Base-by-base conservation (phyloP, 2,888 invertebrate species). In the Megaustenia siamemsis region DNA sequence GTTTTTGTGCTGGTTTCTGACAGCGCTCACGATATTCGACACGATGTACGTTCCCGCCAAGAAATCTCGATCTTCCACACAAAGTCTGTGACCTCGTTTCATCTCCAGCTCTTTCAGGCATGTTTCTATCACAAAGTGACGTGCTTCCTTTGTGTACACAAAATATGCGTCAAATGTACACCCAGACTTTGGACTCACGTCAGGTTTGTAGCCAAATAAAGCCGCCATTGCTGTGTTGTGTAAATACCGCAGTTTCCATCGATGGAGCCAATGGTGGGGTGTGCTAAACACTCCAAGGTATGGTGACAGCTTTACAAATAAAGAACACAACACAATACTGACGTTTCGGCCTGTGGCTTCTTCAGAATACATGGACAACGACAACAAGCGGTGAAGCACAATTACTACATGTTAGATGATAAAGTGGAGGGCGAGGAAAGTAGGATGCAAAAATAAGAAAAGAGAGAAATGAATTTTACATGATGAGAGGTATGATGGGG, bases 91-190 rank as follows among this genome's bases (percentile, higher is more conserved):
- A 2, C 81, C 81, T 45, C 66, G n/a, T 21, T 76, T 73, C 21
- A 40, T n/a, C 69, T 85, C 84, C 40, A 85, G 76, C 28, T 75
- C 66, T 28, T 35, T 32, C n/a, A 63, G 8, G 38, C 80, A 71
- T 5, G 80, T 80, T 12, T 56, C 45, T 15, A 68, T 6, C 35
- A 85, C 84, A 66, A 85, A 85, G 32, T 68, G 45, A 1, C 63
- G 32, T 24, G 43, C 60, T 43, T 80, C 75, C 12, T 28, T 18
- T 28, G 84, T 60, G 49, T 80, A 81, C 38, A 80, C 56, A 35
- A 85, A 32, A 45, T 73, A 85, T 6, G 84, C 84, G 43, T 85
- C 84, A 63, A 66, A 85, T 18, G 49, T 35, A 66, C 45, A 85
- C 18, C 66, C 71, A 21, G 38, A 21, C n/a, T 38, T 43, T 21